Conservation (phyloP, 2,888 invertebrate species). For the Tenthredo livida region DNA sequence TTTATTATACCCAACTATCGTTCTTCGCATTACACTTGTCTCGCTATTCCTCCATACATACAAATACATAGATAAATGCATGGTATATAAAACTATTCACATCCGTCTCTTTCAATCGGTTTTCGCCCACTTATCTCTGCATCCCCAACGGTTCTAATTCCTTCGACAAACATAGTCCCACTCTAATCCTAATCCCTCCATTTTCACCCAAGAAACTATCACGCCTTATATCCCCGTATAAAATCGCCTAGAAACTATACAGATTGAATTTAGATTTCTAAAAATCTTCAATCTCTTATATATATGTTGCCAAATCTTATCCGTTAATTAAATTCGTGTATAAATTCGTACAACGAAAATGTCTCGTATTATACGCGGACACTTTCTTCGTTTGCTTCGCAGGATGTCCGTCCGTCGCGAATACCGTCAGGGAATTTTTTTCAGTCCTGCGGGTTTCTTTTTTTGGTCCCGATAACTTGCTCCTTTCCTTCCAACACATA, state of each 20-base stretch:
- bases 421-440: background rate
- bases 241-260: background rate
- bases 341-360: background rate
- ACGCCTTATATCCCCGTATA: background rate
- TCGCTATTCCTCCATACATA: background rate
- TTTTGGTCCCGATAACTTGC: background rate
- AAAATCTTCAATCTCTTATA: conserved; percentile 1
- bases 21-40: conserved; percentile 35
- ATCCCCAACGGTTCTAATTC: background rate
- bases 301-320: background rate
- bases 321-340: background rate
- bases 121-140: no score
- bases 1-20: conserved; percentile 63
- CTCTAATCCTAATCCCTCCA: background rate
- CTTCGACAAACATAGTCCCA: background rate
- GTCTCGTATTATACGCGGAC: background rate
- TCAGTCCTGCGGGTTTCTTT: background rate
- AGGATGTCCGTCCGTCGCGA: background rate
- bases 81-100: background rate
- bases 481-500: background rate
- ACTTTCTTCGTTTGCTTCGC: background rate
- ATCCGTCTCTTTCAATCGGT: background rate
- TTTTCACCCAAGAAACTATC: background rate
- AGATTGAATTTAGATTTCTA: conserved; percentile 16
- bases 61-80: no score